A percentile compares a stretch with the other conserved stretches of the same genome.
Evolutionary conservation across 2,888 invertebrate species (phyloP).

Genomic region (Tethea ocularis): DNA sequence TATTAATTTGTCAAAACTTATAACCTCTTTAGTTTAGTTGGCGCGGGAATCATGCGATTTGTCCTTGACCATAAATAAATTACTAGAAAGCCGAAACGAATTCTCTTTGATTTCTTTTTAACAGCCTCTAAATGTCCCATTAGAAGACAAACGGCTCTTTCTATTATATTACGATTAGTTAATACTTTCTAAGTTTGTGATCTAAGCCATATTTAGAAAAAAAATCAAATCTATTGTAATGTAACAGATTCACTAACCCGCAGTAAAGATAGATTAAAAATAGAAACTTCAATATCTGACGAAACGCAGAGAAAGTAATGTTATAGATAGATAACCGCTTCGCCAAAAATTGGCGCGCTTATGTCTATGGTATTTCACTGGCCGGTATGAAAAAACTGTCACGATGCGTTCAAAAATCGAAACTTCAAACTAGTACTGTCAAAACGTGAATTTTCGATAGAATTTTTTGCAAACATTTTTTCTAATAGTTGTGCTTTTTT

Average conservation of each 20-base stretch:
- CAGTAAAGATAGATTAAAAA: neutral
- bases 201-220: too few relatives aligned
- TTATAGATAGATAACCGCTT: neutral
- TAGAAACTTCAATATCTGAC: neutral
- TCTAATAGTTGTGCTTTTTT: constrained; percentile 18
- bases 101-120: constrained; percentile 5
- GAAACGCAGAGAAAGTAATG: neutral
- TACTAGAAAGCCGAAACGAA: neutral
- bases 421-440: constrained; percentile 5
- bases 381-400: neutral
- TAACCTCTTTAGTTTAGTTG: constrained; percentile 6
- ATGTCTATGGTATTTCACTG: constrained; percentile 4
- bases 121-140: neutral
- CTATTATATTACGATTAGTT: neutral
- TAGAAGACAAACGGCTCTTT: neutral
- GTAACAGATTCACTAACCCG: neutral
- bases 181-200: neutral
- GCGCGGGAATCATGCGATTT: neutral
- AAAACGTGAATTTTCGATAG: constrained; percentile 29
- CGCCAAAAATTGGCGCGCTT: neutral
- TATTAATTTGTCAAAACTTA: neutral
- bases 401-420: constrained; percentile 3
- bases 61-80: constrained; percentile 4
- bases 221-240: neutral
- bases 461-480: constrained; percentile 35